Base-by-base conservation (phyloP, 2,888 invertebrate species). In the Eristalis tenax region DNA sequence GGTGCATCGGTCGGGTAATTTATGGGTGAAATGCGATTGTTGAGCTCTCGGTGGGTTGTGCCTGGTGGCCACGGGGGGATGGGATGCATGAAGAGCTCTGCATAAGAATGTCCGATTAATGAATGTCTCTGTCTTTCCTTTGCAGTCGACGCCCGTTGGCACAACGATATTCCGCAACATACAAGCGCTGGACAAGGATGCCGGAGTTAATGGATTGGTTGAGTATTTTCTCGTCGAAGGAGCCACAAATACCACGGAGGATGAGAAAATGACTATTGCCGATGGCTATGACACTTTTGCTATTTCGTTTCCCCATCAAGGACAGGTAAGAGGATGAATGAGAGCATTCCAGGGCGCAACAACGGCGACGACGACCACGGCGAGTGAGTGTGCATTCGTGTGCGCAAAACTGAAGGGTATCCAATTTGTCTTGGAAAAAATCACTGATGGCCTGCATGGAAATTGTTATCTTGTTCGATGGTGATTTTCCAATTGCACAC, bases 281-380 rank as follows among this genome's bases (percentile, higher is more conserved):
- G 97, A 98, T 92, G 98, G 97, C 23, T 97, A 95, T 92, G 96
- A 96, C 59, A 96, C 95, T 91, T 98, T 98, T 93, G 95, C 96
- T 87, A 97, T 98, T 93, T 96, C 97, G 88, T 94, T 96, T 90
- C 97, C 98, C 15, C 97, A 98, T 93, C 97, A 97, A 93, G 98
- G 98, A 86, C 96, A 96, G 92, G 93, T 93, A 89, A 90, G 92
- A n/a, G 5, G 75, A 71, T 59, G 65, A 65, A 43, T 38, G 11
- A 32, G 56, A 4, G 13, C 13, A 38, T 38, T 38, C 38, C 38
- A 13, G 32, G 3, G 6, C n/a, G 15, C n/a, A n/a, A n/a, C n/a
- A n/a, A n/a, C n/a, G n/a, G n/a, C n/a, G 40, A 40, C 4, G 13
- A 43, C n/a, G 18, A 5, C n/a, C 18, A 8, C 8, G 18, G 18